These are phyloP conservation scores for Tinea semifulvella DNA, from an alignment of 2,888 invertebrate species.

Conservation along the genomic window DNA sequence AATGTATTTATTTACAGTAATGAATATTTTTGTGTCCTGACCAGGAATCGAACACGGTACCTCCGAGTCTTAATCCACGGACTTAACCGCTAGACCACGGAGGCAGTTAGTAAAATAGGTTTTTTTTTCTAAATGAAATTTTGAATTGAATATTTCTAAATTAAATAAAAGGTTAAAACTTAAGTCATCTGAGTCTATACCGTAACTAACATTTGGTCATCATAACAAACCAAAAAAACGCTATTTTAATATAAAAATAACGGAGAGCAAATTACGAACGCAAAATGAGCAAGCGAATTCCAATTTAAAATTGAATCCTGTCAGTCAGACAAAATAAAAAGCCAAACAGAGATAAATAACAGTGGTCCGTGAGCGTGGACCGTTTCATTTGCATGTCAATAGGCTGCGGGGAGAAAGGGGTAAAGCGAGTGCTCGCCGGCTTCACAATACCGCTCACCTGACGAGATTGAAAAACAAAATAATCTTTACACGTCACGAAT, in stretches of 20 bases:
- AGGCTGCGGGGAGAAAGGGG: conserved; percentile 26
- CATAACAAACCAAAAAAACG: too few species aligned
- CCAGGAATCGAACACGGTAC: too few species aligned
- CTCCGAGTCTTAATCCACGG: too few species aligned
- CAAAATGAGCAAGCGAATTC: conserved; percentile 17
- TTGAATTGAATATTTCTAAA: too few species aligned
- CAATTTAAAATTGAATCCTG: conserved; percentile 43
- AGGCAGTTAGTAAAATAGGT: too few species aligned
- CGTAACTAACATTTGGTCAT: too few species aligned
- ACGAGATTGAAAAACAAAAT: conserved; percentile 19
- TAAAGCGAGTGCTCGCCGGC: conserved; percentile 24
- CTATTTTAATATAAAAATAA: conserved; percentile 1
- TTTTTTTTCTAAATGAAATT: too few species aligned
- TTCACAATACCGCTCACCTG: conserved; percentile 45
- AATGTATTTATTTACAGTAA: too few species aligned
- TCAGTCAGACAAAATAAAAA: conserved; percentile 58
- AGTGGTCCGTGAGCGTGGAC: conserved; percentile 46
- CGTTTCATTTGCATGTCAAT: conserved; percentile 62
- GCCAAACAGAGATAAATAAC: conserved; percentile 65
- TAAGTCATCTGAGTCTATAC: too few species aligned
- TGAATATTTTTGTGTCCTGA: too few species aligned
- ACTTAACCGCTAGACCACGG: too few species aligned
- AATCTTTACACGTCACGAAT: neutral
- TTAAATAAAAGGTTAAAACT: too few species aligned
- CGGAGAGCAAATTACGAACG: conserved; percentile 17